Evolutionary conservation across 1,140 invertebrate genomes (phyloP), one percentile per base, ranked within the genome.

Genomic region (Homalodisca vitripennis): DNA sequence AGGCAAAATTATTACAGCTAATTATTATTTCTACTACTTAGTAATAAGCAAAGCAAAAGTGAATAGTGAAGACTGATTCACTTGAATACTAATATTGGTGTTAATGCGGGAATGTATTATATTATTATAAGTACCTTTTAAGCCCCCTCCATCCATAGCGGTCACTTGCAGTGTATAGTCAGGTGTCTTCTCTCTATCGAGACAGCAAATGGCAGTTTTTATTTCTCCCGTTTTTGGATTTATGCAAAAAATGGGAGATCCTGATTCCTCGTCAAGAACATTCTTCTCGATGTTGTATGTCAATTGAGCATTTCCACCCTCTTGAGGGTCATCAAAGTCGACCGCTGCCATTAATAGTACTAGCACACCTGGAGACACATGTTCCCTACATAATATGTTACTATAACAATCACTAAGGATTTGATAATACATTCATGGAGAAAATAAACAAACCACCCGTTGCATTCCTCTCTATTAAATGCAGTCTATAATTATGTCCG

Each of bases 261-360:
- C 94, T 3, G 93, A 94, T 79, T 93, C 92, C 79, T 97, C 94
- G 78, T 97, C 94, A 53, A 97, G 95, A 1, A 96, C 94, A 78
- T 97, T 98, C 84, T 97, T 97, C 76, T 98, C 95, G 63, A 98
- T 96, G 2, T 93, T 95, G 77, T 95, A 95, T 51, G 93, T 89
- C 0, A 96, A 78, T 67, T 92, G 91, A 1, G 94, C 95, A 79
- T 97, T 96, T 22, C 91, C 92, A 34, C 92, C 93, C 82, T 97
- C 94, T n/a, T 88, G 91, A 0, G 95, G 94, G 79, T 98, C 95
- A 77, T 98, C 96, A 75, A 97, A 97, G 81, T 98, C 96, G 14
- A 95, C 91, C 0, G 95, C 96, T 1, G 93, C 95, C 92, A 97
- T 97, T 2, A 94, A 97, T 94, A 97, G 97, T n/a, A 98, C 95